Percentiles rank a stretch among this genome's conserved stretches.
Evolutionary conservation across 2,113 vertebrate species (phyloP).

Genomic region (Tragelaphus imberbis): DNA sequence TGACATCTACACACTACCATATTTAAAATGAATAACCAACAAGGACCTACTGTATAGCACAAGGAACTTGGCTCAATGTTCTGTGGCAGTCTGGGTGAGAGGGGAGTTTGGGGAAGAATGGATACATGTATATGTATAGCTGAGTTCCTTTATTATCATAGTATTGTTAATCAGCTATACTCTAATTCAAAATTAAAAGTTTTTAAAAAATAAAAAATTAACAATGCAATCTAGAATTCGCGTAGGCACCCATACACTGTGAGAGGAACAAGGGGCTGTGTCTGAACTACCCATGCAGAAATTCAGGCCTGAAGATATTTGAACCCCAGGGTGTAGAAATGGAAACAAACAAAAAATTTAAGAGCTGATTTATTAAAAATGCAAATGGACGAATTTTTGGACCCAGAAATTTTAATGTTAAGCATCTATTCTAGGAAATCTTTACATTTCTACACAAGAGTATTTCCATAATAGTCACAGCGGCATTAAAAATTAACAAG

Average conservation of each 20-base stretch:
- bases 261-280: background rate
- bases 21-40: background rate
- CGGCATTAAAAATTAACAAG: background rate
- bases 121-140: background rate
- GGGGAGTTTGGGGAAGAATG: background rate
- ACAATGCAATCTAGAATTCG: background rate
- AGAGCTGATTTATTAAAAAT: background rate
- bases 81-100: background rate
- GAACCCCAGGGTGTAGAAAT: background rate
- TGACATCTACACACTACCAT: background rate
- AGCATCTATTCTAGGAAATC: background rate
- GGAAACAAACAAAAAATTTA: background rate
- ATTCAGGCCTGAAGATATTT: background rate
- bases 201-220: background rate
- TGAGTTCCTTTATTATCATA: background rate
- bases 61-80: background rate
- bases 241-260: no score
- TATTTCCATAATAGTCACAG: background rate
- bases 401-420: background rate
- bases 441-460: background rate
- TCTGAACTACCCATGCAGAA: background rate
- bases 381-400: background rate
- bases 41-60: background rate
- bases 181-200: background rate
- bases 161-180: background rate